These are phyloP conservation scores for Gasterosteus aculeatus DNA, from an alignment of 2,113 vertebrate species.

Conservation along the genomic window DNA sequence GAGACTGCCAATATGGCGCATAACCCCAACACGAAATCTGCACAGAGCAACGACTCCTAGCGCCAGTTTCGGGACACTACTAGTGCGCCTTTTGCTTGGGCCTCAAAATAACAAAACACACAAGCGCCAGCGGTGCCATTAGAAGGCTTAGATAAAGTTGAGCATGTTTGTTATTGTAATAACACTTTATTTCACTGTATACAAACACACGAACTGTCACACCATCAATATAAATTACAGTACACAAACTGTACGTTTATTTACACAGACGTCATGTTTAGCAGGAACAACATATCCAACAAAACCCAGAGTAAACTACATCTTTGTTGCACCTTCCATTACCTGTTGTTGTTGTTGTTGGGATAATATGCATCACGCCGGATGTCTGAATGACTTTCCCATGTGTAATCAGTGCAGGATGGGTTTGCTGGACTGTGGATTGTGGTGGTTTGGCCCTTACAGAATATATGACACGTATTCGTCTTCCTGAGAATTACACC, in stretches of 20 bases:
- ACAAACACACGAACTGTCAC: constrained; percentile 28
- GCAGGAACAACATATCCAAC: constrained; percentile 10
- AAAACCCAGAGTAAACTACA: not conserved
- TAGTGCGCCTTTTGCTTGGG: not conserved
- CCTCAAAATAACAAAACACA: not conserved
- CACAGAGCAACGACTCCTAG: constrained; percentile 55
- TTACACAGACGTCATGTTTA: constrained; percentile 38
- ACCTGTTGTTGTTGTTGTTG: not conserved
- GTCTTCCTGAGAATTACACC: constrained; percentile 16
- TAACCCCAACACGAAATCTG: constrained; percentile 43
- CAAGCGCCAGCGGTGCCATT: not conserved
- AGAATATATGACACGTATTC: not conserved
- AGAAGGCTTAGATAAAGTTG: not conserved
- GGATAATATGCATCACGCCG: not conserved
- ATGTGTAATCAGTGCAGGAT: not conserved
- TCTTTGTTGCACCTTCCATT: not conserved
- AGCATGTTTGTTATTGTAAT: not conserved
- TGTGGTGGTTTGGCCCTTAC: not conserved
- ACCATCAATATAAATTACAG: not conserved
- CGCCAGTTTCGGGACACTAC: constrained; percentile 9
- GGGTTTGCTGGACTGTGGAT: not conserved
- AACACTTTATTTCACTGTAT: constrained; percentile 57
- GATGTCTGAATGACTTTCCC: not conserved
- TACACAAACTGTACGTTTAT: constrained; percentile 44
- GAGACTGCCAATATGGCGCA: constrained; percentile 83